Evolutionary conservation across 1,140 invertebrate species (phyloP), one percentile per base, ranked within the genome.

Genomic region (Neodiprion fabricii): DNA sequence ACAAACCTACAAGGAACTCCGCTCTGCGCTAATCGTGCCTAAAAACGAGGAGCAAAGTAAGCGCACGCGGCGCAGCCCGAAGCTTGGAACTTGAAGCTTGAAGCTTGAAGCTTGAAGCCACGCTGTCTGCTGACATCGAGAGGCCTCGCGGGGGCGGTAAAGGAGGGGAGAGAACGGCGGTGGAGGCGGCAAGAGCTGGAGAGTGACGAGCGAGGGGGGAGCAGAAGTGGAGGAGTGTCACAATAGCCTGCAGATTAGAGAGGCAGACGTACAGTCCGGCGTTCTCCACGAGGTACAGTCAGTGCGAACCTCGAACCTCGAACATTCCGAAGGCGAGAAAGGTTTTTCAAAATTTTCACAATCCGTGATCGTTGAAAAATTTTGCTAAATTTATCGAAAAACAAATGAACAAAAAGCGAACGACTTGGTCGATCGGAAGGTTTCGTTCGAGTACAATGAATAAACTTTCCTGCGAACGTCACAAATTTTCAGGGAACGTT

Each of bases 201-300:
- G 69, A 12, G 28, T 28, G 65, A 68, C 67, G 48, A 48, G n/a
- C 11, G 67, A 75, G 68, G 66, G 67, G 67, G 73, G 72, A 72
- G 65, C 75, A 79, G 78, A 80, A 83, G 78, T 80, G 79, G 80
- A 82, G 78, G 79, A 82, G 80, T 81, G 80, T 82, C 80, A 85
- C 84, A 84, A 85, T 84, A 82, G 83, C 79, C 78, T 80, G 81
- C 77, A 85, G 83, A 84, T 84, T 84, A 79, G 75, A 81, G 79
- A 80, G 76, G 79, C 81, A 82, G 80, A 82, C 81, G 75, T 81
- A 79, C 78, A 80, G 80, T 81, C 79, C 74, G 72, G 77, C 73
- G 72, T 75, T 70, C n/a, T 67, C 48, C 28, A 0, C 53, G n/a
- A 17, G 72, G 78, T 81, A 81, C 78, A 80, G 79, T 81, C 80